Evolutionary conservation across 2,888 invertebrate species (phyloP).

Genomic region (Hyles lineata): DNA sequence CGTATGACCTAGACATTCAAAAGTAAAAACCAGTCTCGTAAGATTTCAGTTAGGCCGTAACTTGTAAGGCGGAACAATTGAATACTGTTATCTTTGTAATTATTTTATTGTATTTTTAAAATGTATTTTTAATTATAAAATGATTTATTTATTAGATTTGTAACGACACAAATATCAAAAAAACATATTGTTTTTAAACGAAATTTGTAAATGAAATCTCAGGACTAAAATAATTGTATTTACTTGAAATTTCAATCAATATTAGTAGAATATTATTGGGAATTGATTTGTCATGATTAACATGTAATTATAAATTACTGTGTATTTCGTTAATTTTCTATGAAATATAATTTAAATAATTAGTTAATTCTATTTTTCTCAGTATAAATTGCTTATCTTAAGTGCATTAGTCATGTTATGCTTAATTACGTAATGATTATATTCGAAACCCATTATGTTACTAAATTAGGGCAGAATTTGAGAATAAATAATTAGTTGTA

Average conservation of each 20-base stretch:
- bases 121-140: too few relatives aligned
- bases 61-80: not conserved
- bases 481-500: not conserved
- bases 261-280: too few relatives aligned
- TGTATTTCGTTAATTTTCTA: not conserved
- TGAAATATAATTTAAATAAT: not conserved
- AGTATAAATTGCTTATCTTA: not conserved
- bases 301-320: not conserved
- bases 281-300: too few relatives aligned
- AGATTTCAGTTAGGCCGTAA: not conserved
- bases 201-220: too few relatives aligned
- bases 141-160: too few relatives aligned
- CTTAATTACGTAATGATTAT: not conserved
- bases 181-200: too few relatives aligned
- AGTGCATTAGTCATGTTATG: not conserved
- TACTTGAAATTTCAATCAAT: too few relatives aligned
- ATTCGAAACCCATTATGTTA: not conserved
- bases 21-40: not conserved
- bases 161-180: too few relatives aligned
- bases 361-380: not conserved
- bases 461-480: not conserved
- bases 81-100: too few relatives aligned
- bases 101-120: too few relatives aligned
- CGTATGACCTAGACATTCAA: slow-evolving; percentile 6
- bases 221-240: too few relatives aligned